Evolutionary conservation across 2,797 vertebrate species (phyloP).

Genomic region (Pempheris klunzingeri): DNA sequence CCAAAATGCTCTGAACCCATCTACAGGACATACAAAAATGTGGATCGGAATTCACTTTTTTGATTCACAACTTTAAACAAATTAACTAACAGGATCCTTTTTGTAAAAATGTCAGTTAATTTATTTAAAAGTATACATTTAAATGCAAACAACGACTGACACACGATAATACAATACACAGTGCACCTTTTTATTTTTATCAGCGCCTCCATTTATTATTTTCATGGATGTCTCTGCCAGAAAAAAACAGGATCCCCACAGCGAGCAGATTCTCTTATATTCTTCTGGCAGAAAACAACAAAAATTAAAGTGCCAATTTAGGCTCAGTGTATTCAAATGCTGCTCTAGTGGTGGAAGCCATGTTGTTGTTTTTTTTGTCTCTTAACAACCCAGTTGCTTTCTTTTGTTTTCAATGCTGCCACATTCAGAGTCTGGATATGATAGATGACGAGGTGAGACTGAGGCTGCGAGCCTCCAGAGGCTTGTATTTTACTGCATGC

Average conservation of each 20-base stretch:
- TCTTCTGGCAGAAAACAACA: conserved; percentile 11
- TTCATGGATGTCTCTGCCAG: conserved; percentile 8
- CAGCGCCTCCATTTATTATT: not conserved
- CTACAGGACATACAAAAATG: not conserved
- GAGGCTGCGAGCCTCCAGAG: conserved; percentile 35
- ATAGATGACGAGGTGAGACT: conserved; percentile 98
- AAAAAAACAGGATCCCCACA: not conserved
- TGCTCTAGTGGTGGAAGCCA: not conserved
- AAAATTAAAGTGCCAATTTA: conserved; percentile 5
- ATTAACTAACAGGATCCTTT: not conserved
- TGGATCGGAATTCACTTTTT: not conserved
- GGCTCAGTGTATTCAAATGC: conserved; percentile 35
- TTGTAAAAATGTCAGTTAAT: not conserved
- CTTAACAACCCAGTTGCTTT: conserved; percentile 65
- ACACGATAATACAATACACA: not conserved
- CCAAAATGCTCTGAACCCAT: not conserved
- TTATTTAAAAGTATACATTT: not conserved
- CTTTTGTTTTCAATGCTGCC: conserved; percentile 75
- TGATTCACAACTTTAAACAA: not conserved
- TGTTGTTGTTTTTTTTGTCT: conserved; percentile 37
- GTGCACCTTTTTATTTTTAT: not conserved
- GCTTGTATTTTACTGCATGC: conserved; percentile 42
- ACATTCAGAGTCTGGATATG: conserved; percentile 97
- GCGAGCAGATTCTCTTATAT: conserved; percentile 10
- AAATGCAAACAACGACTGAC: not conserved